phyloP scores from a whole-genome alignment of 2,113 vertebrate genomes.

The Gavia stellata region DNA sequence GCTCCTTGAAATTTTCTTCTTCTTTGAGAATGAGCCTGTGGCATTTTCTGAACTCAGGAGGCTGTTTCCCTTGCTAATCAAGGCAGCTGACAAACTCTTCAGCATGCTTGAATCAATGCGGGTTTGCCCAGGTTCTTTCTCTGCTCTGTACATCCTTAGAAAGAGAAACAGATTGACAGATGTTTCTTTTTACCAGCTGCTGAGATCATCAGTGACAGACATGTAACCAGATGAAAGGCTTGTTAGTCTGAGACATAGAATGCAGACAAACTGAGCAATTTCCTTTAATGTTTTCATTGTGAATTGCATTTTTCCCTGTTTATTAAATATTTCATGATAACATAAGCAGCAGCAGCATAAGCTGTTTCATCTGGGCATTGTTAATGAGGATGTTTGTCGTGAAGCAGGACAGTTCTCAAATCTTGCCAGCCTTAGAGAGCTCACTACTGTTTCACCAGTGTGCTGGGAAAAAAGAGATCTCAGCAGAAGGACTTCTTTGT shows the following conservation, averaged over 20 bases:
- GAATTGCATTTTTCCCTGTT: background rate
- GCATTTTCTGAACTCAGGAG: background rate
- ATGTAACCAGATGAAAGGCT: background rate
- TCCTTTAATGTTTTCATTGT: background rate
- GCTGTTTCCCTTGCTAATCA: background rate
- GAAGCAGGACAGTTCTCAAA: background rate
- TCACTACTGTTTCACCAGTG: background rate
- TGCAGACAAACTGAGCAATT: background rate
- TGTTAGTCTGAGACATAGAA: background rate
- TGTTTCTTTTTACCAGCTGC: conserved; percentile 7
- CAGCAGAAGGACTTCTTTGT: background rate
- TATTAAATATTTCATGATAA: background rate
- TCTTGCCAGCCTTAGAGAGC: background rate
- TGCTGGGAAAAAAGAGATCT: background rate
- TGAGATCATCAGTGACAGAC: background rate
- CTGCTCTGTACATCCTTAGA: background rate
- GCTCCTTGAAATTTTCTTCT: background rate
- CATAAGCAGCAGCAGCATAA: background rate
- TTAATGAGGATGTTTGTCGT: background rate
- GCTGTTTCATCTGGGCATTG: background rate
- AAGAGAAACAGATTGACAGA: background rate
- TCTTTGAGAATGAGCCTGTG: background rate
- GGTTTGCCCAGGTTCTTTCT: conserved; percentile 11
- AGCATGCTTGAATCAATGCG: background rate
- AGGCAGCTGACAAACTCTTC: background rate